Evolutionary conservation across 2,113 vertebrate species (phyloP).

Genomic region (Cryptotis parvus): DNA sequence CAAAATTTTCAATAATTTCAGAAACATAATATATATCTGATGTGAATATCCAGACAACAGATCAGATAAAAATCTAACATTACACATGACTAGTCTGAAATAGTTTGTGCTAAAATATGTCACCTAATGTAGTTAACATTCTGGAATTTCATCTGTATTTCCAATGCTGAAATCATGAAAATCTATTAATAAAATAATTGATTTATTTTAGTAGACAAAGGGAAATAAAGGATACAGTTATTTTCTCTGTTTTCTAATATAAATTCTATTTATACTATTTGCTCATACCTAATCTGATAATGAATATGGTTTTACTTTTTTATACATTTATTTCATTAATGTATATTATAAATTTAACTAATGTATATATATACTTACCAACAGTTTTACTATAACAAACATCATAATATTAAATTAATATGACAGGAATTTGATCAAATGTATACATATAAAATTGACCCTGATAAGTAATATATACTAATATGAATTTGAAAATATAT

Average conservation of each 20-base stretch:
- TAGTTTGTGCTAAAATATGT: neutral
- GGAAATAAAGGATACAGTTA: neutral
- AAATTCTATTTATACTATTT: neutral
- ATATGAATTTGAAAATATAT: neutral
- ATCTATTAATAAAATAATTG: neutral
- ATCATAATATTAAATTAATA: too few species aligned
- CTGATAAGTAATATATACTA: neutral
- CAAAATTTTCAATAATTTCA: neutral
- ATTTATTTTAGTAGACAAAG: conserved; percentile 19
- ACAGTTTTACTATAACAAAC: neutral
- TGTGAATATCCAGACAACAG: neutral
- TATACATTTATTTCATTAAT: too few species aligned
- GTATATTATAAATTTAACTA: too few species aligned
- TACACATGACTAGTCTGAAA: neutral
- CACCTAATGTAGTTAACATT: neutral
- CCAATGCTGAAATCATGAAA: neutral
- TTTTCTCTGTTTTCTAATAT: neutral
- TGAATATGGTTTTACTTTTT: too few species aligned
- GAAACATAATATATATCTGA: neutral
- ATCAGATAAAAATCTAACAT: neutral
- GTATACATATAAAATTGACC: neutral
- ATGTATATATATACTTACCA: neutral
- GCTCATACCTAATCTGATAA: neutral
- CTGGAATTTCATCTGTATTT: conserved; percentile 10
- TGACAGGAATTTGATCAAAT: neutral